phyloP scores from a whole-genome alignment of 2,797 vertebrate species.

The Sparidentex hasta region DNA sequence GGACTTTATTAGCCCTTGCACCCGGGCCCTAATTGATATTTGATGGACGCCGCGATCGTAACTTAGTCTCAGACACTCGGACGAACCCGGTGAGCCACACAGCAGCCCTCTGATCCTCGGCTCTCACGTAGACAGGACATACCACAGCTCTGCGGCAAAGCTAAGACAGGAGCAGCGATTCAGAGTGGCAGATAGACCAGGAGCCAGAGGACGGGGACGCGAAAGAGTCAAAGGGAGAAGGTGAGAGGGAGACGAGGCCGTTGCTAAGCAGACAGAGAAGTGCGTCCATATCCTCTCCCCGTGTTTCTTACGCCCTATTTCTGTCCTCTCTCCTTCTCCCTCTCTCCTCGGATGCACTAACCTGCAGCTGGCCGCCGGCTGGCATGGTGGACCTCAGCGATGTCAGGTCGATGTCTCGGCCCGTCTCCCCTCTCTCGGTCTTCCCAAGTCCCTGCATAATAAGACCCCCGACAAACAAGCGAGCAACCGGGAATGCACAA shows the following conservation, averaged over 20 bases:
- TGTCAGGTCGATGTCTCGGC: slow-evolving; percentile 82
- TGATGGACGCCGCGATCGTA: slow-evolving; percentile 75
- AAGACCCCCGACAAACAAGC: slow-evolving; percentile 24
- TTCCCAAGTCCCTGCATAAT: slow-evolving; percentile 81
- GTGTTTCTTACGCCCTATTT: background rate
- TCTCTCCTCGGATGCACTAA: slow-evolving; percentile 61
- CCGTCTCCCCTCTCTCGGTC: slow-evolving; percentile 78
- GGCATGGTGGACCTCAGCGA: slow-evolving; percentile 85
- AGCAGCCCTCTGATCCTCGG: slow-evolving; percentile 70
- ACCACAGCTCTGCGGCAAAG: slow-evolving; percentile 79
- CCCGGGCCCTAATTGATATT: slow-evolving; percentile 84
- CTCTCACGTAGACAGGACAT: slow-evolving; percentile 82
- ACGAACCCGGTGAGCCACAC: slow-evolving; percentile 42
- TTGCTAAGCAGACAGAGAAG: slow-evolving; percentile 6
- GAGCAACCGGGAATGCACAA: background rate
- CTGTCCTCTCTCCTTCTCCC: background rate
- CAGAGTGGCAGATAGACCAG: slow-evolving; percentile 33
- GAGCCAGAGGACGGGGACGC: slow-evolving; percentile 40
- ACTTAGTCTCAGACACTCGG: slow-evolving; percentile 48
- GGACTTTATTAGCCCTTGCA: slow-evolving; percentile 72
- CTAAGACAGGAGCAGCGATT: slow-evolving; percentile 59
- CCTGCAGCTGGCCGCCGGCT: slow-evolving; percentile 80
- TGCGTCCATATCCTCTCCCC: background rate
- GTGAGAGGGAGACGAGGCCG: background rate
- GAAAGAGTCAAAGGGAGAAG: slow-evolving; percentile 44